A percentile compares a stretch with the other conserved stretches of the same genome.
Conservation (phyloP, 2,797 vertebrate genomes). For the Lophotriccus pileatus region DNA sequence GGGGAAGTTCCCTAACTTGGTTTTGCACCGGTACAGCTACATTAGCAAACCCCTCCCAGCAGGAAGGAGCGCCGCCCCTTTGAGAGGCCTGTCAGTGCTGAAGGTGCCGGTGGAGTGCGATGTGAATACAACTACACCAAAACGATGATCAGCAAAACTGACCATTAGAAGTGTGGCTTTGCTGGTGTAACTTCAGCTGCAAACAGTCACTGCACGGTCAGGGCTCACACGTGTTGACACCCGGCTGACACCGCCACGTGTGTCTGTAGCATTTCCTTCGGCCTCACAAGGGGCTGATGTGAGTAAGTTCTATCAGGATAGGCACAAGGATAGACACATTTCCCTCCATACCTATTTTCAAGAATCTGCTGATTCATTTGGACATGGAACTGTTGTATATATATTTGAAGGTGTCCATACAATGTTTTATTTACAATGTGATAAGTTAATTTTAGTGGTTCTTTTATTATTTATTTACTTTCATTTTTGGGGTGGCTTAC, state of each 20-base stretch:
- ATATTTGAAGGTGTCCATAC: background rate
- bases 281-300: background rate
- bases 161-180: background rate
- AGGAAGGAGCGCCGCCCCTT: rapidly evolving
- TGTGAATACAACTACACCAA: background rate
- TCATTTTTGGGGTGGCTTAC: background rate
- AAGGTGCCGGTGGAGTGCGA: background rate
- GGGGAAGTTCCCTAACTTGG: background rate
- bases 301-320: rapidly evolving
- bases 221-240: rapidly evolving
- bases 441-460: background rate
- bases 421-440: background rate
- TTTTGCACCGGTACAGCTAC: background rate
- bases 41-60: background rate
- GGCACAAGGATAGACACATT: background rate
- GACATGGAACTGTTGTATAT: background rate
- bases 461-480: background rate
- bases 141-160: background rate
- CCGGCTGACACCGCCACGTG: rapidly evolving
- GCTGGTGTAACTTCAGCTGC: background rate
- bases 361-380: background rate
- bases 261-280: background rate
- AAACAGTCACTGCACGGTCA: rapidly evolving
- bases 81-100: background rate
- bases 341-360: background rate